A percentile compares a stretch with the other conserved stretches of the same genome.
phyloP scores from a whole-genome alignment of 2,797 vertebrate species.

The Gila robusta region DNA sequence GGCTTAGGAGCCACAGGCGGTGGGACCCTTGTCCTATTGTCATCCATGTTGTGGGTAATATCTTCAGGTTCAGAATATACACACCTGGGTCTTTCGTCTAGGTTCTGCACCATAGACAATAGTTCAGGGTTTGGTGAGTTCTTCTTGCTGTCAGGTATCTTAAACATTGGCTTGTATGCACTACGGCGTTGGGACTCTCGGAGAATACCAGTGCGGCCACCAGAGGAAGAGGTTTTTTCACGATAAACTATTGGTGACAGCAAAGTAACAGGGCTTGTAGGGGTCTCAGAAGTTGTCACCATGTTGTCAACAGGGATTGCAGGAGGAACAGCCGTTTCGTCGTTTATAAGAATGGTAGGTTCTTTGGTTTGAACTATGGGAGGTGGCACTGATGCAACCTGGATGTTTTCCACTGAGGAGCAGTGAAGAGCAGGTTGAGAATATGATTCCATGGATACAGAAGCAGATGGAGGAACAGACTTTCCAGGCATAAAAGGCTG shows the following conservation, averaged over 20 bases:
- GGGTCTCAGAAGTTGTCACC: slow-evolving; percentile 37
- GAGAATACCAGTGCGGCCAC: slow-evolving; percentile 90
- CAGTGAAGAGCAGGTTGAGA: slow-evolving; percentile 59
- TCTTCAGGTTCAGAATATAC: slow-evolving; percentile 83
- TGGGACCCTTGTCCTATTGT: slow-evolving; percentile 82
- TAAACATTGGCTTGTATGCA: slow-evolving; percentile 92
- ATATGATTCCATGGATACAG: slow-evolving; percentile 54
- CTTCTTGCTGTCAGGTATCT: slow-evolving; percentile 85
- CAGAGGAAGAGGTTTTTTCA: slow-evolving; percentile 77
- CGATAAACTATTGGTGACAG: slow-evolving; percentile 38
- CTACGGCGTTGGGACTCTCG: slow-evolving; percentile 87
- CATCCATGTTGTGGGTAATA: slow-evolving; percentile 83
- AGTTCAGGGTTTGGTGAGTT: slow-evolving; percentile 94
- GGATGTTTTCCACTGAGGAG: slow-evolving; percentile 63
- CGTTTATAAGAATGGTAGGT: not conserved
- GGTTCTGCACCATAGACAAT: slow-evolving; percentile 92
- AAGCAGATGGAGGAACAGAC: slow-evolving; percentile 50
- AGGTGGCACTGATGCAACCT: slow-evolving; percentile 37
- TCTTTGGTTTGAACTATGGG: slow-evolving; percentile 16
- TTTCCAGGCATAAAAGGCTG: slow-evolving; percentile 53
- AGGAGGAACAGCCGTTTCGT: not conserved
- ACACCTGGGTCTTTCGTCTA: slow-evolving; percentile 88
- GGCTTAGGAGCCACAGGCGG: slow-evolving; percentile 97
- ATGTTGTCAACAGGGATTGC: slow-evolving; percentile 11
- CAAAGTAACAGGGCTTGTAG: slow-evolving; percentile 42